Percentiles rank a stretch among this genome's conserved stretches.
These are phyloP conservation scores for Spodoptera frugiperda DNA, from an alignment of 1,140 invertebrate species.

Conservation along the genomic window DNA sequence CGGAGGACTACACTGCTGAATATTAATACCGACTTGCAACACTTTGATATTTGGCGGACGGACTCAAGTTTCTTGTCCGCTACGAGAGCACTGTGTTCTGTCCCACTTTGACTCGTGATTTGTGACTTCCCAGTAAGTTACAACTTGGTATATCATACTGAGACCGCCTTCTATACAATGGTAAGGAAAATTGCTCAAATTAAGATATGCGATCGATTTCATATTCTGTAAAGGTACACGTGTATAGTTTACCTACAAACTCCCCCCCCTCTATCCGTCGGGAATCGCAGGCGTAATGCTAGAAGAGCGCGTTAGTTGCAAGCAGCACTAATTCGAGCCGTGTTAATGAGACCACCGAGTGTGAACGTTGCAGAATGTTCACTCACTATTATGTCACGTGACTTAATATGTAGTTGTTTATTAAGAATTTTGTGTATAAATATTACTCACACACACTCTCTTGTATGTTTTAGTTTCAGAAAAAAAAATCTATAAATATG, in stretches of 20 bases:
- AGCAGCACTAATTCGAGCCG: slow-evolving; percentile 27
- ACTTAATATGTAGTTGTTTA: no score
- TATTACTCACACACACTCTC: no score
- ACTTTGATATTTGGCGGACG: slow-evolving; percentile 45
- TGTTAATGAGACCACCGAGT: slow-evolving; percentile 18
- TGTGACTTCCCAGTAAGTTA: neutral
- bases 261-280: neutral
- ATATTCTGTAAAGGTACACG: no score
- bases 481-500: no score
- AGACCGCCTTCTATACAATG: no score
- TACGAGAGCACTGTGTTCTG: neutral
- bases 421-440: no score
- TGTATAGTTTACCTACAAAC: neutral
- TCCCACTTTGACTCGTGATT: neutral
- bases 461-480: no score
- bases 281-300: neutral
- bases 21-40: slow-evolving; percentile 39
- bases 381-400: neutral
- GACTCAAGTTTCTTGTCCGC: slow-evolving; percentile 27
- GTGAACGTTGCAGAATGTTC: neutral
- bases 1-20: slow-evolving; percentile 26
- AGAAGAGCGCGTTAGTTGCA: slow-evolving; percentile 21
- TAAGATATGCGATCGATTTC: no score
- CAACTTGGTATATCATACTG: no score
- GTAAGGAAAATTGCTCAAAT: no score